Evolutionary conservation across 2,888 invertebrate species (phyloP), one percentile per base, ranked within the genome.

Genomic region (Meandrusa payeni): DNA sequence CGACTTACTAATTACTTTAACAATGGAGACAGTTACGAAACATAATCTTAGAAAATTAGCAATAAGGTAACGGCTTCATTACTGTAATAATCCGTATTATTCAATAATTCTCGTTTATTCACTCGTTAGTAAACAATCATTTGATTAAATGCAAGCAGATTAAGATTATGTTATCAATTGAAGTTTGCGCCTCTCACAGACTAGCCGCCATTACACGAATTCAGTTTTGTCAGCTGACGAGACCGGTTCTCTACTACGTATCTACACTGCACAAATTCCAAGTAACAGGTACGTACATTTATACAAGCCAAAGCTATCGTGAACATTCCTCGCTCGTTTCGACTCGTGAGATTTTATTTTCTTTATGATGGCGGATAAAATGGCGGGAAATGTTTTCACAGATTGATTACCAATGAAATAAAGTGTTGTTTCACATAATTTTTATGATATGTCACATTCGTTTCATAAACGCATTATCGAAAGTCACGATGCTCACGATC

Each of bases 181-280:
- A 57, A 50, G 47, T 54, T 55, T 50, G 50, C 57, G 52, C 51
- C 55, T 42, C 46, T 20, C 31, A 24, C 19, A 9, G 39, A n/a
- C 27, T 52, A 20, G 59, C 67, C 67, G 71, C 75, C 79, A 54
- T 57, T 48, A 56, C 51, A 54, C 48, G 51, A 69, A 71, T 72
- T 77, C 68, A 60, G 62, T 55, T 46, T 55, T 65, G 75, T 71
- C 83, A 80, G 82, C 81, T 81, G 81, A 74, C 64, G 50, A 45
- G 66, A 83, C 85, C 83, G 80, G 85, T 83, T 76, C 59, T 48
- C 51, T 46, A 50, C 52, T 50, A 54, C 57, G 57, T 58, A 61
- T 61, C 61, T 61, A 55, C 58, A 62, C 57, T 59, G 58, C 57
- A 71, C 67, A 60, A 71, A 81, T 81, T 76, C 79, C 79, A 64